Percentiles rank a stretch among this genome's conserved stretches.
phyloP scores from a whole-genome alignment of 1,140 invertebrate species.

The Drosophila persimilis region DNA sequence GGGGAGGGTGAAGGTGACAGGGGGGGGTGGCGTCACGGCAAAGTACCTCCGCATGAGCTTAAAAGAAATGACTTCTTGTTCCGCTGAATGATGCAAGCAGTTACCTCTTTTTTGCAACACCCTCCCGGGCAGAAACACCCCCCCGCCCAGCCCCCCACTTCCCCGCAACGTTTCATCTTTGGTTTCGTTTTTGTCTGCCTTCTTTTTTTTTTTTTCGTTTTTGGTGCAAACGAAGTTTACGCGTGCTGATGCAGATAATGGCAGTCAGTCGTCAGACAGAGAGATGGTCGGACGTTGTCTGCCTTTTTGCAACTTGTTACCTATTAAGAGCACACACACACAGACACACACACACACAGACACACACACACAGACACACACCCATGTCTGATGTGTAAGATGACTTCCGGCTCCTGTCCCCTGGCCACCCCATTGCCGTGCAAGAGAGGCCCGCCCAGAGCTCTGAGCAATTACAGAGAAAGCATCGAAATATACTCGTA shows the following conservation, averaged over 20 bases:
- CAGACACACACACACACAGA: slow-evolving; percentile 46
- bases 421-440: too few relatives aligned
- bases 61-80: slow-evolving; percentile 79
- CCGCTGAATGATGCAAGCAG: slow-evolving; percentile 48
- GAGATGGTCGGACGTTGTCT: slow-evolving; percentile 47
- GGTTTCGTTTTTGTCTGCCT: slow-evolving; percentile 9
- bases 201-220: slow-evolving; percentile 27
- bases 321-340: slow-evolving; percentile 53
- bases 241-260: slow-evolving; percentile 77
- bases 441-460: slow-evolving; percentile 3
- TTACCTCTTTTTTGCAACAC: slow-evolving; percentile 22
- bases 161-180: slow-evolving; percentile 1
- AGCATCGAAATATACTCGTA: slow-evolving; percentile 55
- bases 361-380: neutral
- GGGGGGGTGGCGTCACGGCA: too few relatives aligned
- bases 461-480: slow-evolving; percentile 71
- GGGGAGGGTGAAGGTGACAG: too few relatives aligned
- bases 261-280: slow-evolving; percentile 59
- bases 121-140: neutral
- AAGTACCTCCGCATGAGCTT: slow-evolving; percentile 65
- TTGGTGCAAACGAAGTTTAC: slow-evolving; percentile 75
- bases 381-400: slow-evolving; percentile 15
- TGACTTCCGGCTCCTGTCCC: slow-evolving; percentile 49
- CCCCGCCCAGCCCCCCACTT: neutral
- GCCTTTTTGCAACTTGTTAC: slow-evolving; percentile 50